These are phyloP conservation scores for Spondyliosoma cantharus DNA, from an alignment of 2,797 vertebrate genomes.

Conservation along the genomic window DNA sequence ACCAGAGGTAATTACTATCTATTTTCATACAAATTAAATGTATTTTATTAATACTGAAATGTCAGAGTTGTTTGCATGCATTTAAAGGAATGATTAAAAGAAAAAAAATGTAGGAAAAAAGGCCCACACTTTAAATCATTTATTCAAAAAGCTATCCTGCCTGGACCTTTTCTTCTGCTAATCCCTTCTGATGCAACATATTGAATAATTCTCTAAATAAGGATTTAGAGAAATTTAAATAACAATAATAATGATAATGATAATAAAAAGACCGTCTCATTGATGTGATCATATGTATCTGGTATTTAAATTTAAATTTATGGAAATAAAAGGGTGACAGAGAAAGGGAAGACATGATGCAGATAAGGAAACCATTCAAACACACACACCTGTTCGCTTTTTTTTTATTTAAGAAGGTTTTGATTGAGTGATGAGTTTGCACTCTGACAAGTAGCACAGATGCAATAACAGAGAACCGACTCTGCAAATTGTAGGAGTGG, in stretches of 20 bases:
- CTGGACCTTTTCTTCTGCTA: not conserved
- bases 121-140: not conserved
- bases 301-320: constrained; percentile 15
- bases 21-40: not conserved
- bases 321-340: constrained; percentile 38
- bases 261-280: not conserved
- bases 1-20: not conserved
- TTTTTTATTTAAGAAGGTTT: constrained; percentile 86
- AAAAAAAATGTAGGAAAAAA: not conserved
- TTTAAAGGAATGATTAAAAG: not conserved
- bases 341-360: constrained; percentile 21
- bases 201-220: not conserved
- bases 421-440: constrained; percentile 83
- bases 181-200: not conserved
- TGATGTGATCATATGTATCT: constrained; percentile 17
- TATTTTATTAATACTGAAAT: not conserved
- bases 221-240: not conserved
- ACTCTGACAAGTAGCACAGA: constrained; percentile 79
- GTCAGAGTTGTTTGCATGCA: not conserved
- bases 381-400: constrained; percentile 83
- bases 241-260: not conserved
- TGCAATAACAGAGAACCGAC: constrained; percentile 79
- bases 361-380: constrained; percentile 70
- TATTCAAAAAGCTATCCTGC: not conserved
- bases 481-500: constrained; percentile 83